Conservation (phyloP, 2,797 vertebrate genomes). For the Emys orbicularis region DNA sequence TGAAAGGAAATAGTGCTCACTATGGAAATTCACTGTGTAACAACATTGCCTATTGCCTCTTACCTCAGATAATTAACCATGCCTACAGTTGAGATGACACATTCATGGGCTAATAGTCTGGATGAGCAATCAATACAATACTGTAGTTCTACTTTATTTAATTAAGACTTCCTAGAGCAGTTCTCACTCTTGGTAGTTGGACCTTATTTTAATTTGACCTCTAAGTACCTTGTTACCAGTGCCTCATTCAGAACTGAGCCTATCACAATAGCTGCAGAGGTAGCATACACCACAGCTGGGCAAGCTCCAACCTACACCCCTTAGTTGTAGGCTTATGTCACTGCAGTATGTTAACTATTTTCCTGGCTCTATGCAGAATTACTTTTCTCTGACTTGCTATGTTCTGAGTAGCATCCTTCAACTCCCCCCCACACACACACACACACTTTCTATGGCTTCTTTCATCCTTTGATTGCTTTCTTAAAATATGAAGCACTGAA, state of each 20-base stretch:
- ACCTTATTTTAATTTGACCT: neutral
- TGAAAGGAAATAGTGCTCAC: conserved; percentile 66
- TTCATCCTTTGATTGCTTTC: neutral
- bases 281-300: neutral
- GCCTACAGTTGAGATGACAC: conserved; percentile 73
- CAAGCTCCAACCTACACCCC: neutral
- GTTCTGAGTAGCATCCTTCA: neutral
- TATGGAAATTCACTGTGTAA: conserved; percentile 70
- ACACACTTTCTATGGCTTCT: neutral
- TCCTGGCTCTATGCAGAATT: neutral
- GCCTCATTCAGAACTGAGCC: no score
- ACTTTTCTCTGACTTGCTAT: neutral
- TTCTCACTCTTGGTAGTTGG: neutral
- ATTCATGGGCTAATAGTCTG: conserved; percentile 45
- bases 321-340: neutral
- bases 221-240: neutral
- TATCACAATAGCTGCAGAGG: neutral
- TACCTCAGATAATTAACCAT: conserved; percentile 76
- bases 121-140: conserved; percentile 16
- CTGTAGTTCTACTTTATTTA: neutral
- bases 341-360: neutral
- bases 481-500: neutral
- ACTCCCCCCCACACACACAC: neutral
- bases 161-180: neutral
- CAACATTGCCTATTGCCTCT: conserved; percentile 71